Evolutionary conservation across 1,140 invertebrate genomes (phyloP).

Genomic region (Drosophila parabipectinata): DNA sequence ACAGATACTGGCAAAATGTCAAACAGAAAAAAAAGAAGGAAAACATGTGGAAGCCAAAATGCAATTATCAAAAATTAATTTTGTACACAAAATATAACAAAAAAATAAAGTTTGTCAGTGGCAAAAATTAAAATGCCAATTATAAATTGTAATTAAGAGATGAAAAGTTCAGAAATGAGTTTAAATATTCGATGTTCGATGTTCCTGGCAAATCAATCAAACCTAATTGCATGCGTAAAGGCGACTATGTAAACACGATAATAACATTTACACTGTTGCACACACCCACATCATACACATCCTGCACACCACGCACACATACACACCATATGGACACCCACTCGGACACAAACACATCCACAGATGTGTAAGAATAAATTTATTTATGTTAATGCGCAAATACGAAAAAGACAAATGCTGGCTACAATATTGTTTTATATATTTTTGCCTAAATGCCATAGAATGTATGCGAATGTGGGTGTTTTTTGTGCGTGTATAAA

Average conservation of each 20-base stretch:
- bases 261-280: constrained; percentile 48
- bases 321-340: not conserved
- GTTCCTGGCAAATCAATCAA: constrained; percentile 62
- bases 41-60: constrained; percentile 23
- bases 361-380: constrained; percentile 30
- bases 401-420: constrained; percentile 49
- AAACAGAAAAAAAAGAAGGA: constrained; percentile 12
- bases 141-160: constrained; percentile 58
- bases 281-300: not conserved
- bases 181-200: constrained; percentile 18
- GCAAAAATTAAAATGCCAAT: constrained; percentile 18
- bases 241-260: constrained; percentile 50
- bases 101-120: constrained; percentile 40
- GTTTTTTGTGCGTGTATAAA: constrained; percentile 54
- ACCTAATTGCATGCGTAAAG: constrained; percentile 25
- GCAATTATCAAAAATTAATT: constrained; percentile 71
- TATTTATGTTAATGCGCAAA: constrained; percentile 51
- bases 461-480: constrained; percentile 21
- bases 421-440: constrained; percentile 47
- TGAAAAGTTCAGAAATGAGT: constrained; percentile 47
- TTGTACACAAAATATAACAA: constrained; percentile 37
- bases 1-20: constrained; percentile 19
- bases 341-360: not conserved
- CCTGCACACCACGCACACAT: not conserved
- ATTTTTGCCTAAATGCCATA: constrained; percentile 43